Percentiles rank a stretch among this genome's conserved stretches.
These are phyloP conservation scores for Chitala chitala DNA, from an alignment of 2,113 vertebrate genomes.

Conservation along the genomic window DNA sequence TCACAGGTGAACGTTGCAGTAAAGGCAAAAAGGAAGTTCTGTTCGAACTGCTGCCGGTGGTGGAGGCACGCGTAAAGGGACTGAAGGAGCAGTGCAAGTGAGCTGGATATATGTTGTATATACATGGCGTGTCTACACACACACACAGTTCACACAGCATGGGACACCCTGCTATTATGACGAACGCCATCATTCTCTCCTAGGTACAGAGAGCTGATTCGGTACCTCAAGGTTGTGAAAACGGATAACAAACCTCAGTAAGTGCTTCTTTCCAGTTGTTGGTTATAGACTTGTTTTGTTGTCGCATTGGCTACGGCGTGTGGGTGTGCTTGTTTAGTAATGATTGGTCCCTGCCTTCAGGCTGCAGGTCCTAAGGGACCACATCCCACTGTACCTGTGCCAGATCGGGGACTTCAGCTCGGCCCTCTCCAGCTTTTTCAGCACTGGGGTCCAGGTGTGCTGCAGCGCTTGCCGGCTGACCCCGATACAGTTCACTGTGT, in stretches of 20 bases:
- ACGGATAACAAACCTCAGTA: conserved; percentile 23
- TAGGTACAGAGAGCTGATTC: conserved; percentile 62
- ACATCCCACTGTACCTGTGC: conserved; percentile 50
- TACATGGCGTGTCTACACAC: background rate
- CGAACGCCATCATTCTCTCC: background rate
- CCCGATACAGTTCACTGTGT: conserved; percentile 43
- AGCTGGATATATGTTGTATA: background rate
- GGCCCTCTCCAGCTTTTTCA: conserved; percentile 36
- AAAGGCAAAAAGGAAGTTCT: conserved; percentile 63
- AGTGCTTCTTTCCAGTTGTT: background rate
- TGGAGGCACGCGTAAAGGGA: conserved; percentile 56
- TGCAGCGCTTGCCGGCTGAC: conserved; percentile 40
- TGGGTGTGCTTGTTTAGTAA: conserved; percentile 2
- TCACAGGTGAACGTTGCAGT: conserved; percentile 54
- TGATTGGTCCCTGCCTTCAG: conserved; percentile 32
- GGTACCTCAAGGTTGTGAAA: conserved; percentile 58
- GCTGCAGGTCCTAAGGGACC: conserved; percentile 38
- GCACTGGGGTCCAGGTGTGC: background rate
- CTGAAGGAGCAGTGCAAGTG: conserved; percentile 60
- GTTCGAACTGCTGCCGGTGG: conserved; percentile 54
- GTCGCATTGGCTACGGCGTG: background rate
- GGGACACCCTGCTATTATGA: background rate
- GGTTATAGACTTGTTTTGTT: background rate
- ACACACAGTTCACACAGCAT: background rate
- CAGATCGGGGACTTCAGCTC: conserved; percentile 41